Conservation (phyloP, 2,797 vertebrate species). For the Chelonia mydas region DNA sequence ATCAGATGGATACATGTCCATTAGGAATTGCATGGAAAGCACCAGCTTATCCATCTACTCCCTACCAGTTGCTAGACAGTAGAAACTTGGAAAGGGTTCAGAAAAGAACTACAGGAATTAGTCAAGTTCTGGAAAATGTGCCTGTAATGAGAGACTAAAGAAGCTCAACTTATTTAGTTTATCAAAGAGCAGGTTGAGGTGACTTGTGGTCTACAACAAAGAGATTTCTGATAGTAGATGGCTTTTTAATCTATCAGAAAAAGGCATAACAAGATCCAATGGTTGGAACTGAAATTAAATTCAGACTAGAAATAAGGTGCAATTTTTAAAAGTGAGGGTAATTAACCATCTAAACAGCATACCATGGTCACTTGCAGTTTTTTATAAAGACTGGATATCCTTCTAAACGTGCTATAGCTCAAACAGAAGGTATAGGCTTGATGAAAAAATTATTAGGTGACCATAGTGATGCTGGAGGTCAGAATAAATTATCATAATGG, state of each 20-base stretch:
- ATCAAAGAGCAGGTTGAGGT: background rate
- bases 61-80: background rate
- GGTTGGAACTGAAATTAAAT: background rate
- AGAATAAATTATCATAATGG: background rate
- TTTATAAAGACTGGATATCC: background rate
- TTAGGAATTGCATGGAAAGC: background rate
- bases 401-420: background rate
- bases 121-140: background rate
- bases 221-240: background rate
- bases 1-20: background rate
- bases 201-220: background rate
- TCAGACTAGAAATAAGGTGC: background rate
- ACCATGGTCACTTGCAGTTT: background rate
- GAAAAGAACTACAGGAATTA: background rate
- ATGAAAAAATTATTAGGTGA: background rate
- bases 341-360: background rate
- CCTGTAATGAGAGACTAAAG: background rate
- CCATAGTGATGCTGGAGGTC: accelerated
- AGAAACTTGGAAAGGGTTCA: background rate
- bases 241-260: background rate
- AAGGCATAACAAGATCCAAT: background rate
- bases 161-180: background rate
- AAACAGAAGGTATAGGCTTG: background rate
- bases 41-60: background rate
- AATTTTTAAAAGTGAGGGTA: background rate